These are phyloP conservation scores for Epinephelus cyanopodus DNA, from an alignment of 2,113 vertebrate species.

Conservation along the genomic window DNA sequence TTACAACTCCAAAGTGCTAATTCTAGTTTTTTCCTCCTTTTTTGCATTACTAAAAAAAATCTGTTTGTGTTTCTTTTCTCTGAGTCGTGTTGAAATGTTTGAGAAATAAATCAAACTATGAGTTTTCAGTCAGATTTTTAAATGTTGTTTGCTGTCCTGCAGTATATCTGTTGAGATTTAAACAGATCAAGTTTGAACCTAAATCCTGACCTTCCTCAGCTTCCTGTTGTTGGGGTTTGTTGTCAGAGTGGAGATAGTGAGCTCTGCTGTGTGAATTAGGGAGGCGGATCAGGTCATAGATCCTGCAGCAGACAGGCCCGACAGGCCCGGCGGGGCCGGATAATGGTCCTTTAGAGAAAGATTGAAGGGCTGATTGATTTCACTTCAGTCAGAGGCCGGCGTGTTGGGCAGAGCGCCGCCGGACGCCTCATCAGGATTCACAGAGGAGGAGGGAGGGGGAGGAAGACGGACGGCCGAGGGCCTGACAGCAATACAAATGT, in stretches of 20 bases:
- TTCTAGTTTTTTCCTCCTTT: too few relatives aligned
- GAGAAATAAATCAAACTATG: too few relatives aligned
- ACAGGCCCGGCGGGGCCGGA: conserved; percentile 52
- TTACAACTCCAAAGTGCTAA: too few relatives aligned
- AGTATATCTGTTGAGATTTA: conserved; percentile 27
- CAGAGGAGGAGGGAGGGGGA: conserved; percentile 33
- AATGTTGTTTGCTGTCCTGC: not conserved
- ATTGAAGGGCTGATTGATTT: conserved; percentile 84
- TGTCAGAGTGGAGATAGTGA: conserved; percentile 34
- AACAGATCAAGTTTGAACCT: conserved; percentile 2
- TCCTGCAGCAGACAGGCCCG: conserved; percentile 49
- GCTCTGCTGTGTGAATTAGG: conserved; percentile 29
- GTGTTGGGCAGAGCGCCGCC: conserved; percentile 52
- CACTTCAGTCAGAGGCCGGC: conserved; percentile 74
- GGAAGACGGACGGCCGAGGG: conserved; percentile 44
- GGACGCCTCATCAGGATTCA: conserved; percentile 76
- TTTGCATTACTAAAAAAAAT: too few relatives aligned
- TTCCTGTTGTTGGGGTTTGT: conserved; percentile 10
- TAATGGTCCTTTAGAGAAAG: conserved; percentile 77
- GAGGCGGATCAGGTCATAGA: conserved; percentile 50
- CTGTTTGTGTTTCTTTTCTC: too few relatives aligned
- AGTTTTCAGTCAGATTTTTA: too few relatives aligned
- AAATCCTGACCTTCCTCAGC: conserved; percentile 13
- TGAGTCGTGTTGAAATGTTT: too few relatives aligned
- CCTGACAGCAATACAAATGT: conserved; percentile 78